These are phyloP conservation scores for Meleagris gallopavo DNA, from an alignment of 2,113 vertebrate genomes.

Conservation along the genomic window DNA sequence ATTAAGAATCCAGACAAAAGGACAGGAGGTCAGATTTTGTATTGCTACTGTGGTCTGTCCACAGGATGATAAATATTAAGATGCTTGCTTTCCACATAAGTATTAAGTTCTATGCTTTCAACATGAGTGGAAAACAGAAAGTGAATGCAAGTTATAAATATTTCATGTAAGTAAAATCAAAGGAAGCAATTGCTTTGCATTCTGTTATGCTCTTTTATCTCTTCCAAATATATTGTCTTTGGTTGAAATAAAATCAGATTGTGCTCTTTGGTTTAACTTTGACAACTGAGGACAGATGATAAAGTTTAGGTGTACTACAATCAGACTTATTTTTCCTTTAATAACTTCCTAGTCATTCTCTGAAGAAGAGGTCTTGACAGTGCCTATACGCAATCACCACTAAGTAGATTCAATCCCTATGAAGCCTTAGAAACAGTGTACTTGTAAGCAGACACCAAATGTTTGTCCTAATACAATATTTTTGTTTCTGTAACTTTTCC, in stretches of 20 bases:
- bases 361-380: neutral
- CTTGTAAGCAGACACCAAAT: neutral
- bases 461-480: neutral
- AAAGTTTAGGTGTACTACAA: neutral
- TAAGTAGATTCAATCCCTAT: fast-evolving
- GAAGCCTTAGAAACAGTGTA: neutral
- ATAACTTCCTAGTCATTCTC: neutral
- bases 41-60: neutral
- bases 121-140: neutral
- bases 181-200: neutral
- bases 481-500: neutral
- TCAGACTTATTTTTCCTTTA: neutral
- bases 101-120: slow-evolving; percentile 6
- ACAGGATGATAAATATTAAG: neutral
- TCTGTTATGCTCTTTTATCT: neutral
- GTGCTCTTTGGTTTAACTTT: neutral
- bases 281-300: neutral
- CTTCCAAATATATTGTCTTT: neutral
- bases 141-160: slow-evolving; percentile 45
- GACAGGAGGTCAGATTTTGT: neutral
- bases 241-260: neutral
- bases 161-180: slow-evolving; percentile 44
- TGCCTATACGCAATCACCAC: neutral
- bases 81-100: neutral
- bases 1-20: neutral